A percentile compares a stretch with the other conserved stretches of the same genome.
Evolutionary conservation across 1,140 invertebrate genomes (phyloP).

Genomic region (Pseudachorutes palmiensis): DNA sequence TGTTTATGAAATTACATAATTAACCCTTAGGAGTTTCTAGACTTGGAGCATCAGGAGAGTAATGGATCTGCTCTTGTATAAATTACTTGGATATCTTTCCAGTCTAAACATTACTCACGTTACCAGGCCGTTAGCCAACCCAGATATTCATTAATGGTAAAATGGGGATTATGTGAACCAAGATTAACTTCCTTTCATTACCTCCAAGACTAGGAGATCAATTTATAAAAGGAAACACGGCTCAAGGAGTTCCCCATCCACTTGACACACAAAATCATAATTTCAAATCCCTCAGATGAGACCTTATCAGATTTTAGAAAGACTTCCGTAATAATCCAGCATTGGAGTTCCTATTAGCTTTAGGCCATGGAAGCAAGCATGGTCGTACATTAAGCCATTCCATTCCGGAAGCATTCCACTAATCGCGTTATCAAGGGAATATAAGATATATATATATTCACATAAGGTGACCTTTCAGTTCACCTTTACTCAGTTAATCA

Average conservation of each 20-base stretch:
- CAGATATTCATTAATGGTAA: background rate
- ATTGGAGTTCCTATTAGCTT: background rate
- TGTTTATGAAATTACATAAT: background rate
- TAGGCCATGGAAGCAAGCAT: background rate
- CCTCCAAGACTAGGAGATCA: background rate
- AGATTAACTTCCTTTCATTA: slow-evolving; percentile 9
- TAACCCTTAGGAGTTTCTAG: background rate
- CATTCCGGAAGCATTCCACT: background rate
- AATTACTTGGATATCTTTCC: background rate
- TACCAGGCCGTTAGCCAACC: too few species aligned
- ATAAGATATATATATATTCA: too few species aligned
- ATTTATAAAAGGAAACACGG: background rate
- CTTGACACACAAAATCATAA: background rate
- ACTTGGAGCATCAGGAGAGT: background rate
- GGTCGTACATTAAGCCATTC: background rate
- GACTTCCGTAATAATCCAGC: background rate
- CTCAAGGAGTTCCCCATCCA: background rate
- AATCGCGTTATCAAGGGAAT: too few species aligned
- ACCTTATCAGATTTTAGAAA: background rate
- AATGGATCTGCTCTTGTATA: too few species aligned
- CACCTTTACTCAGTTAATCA: too few species aligned
- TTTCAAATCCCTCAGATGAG: background rate
- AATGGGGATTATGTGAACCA: background rate
- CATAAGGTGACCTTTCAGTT: too few species aligned
- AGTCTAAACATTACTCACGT: too few species aligned